Conservation (phyloP, 2,888 invertebrate genomes). For the Busseola fusca region DNA sequence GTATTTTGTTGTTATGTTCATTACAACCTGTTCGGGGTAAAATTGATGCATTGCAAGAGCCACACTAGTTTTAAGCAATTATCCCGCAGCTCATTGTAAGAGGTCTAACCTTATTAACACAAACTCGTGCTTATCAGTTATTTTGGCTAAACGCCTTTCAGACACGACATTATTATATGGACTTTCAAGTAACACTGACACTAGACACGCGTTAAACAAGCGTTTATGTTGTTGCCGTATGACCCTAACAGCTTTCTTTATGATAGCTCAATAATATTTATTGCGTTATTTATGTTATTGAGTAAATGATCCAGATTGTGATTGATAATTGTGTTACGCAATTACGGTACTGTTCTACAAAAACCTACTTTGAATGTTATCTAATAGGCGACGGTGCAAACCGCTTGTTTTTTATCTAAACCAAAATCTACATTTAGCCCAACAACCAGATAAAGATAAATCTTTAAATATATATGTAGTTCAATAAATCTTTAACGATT, state of each 20-base stretch:
- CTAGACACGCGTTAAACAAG: too few species aligned
- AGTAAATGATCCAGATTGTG: neutral
- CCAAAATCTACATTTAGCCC: neutral
- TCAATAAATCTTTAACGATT: conserved; percentile 20
- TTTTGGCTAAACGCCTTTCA: too few species aligned
- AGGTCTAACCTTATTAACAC: too few species aligned
- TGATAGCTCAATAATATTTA: neutral
- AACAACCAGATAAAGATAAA: conserved; percentile 30
- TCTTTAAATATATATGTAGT: neutral
- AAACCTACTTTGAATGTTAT: neutral
- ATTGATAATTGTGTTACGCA: neutral
- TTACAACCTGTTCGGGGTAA: neutral
- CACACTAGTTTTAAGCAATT: too few species aligned
- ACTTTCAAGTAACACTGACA: too few species aligned
- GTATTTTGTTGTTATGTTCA: neutral
- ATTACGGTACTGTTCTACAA: neutral
- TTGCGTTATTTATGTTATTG: neutral
- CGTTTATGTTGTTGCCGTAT: too few species aligned
- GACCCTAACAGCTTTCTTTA: too few species aligned
- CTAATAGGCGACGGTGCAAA: neutral
- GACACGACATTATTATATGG: too few species aligned
- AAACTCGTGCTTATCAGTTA: too few species aligned
- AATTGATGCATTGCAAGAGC: neutral
- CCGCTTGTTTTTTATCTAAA: conserved; percentile 1
- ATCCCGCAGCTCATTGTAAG: too few species aligned